Evolutionary conservation across 37 sponge, comb jelly and placozoan species (phyloP).

Genomic region (Amphimedon queenslandica): DNA sequence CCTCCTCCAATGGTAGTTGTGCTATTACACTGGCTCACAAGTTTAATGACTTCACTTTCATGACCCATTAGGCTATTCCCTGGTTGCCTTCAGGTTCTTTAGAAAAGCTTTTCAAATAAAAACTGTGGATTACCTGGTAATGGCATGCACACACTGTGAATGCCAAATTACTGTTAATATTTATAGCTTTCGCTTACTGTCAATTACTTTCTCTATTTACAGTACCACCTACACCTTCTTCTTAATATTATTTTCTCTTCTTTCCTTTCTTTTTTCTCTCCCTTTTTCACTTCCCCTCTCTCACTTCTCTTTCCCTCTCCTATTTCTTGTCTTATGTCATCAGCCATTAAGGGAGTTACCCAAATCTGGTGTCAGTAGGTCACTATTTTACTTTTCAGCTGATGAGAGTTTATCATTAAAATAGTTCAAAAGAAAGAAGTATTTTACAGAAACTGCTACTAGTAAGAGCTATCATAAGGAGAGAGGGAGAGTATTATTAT

Average conservation of each 20-base stretch:
- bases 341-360: slow-evolving; percentile 79
- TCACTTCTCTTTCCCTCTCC: neutral
- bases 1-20: slow-evolving; percentile 70
- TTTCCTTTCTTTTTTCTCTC: neutral
- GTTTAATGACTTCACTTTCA: slow-evolving; percentile 91
- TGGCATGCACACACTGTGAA: neutral
- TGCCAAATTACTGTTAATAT: neutral
- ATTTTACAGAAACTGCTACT: slow-evolving; percentile 97
- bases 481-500: too few relatives aligned
- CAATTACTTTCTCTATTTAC: neutral
- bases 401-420: slow-evolving; percentile 97
- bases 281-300: neutral
- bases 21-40: slow-evolving; percentile 86
- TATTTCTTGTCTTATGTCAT: slow-evolving; percentile 84
- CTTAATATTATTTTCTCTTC: neutral
- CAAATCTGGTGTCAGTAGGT: slow-evolving; percentile 98
- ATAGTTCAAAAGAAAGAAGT: slow-evolving; percentile 95
- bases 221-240: neutral
- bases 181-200: too few relatives aligned
- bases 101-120: slow-evolving; percentile 88
- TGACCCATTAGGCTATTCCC: slow-evolving; percentile 93
- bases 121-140: slow-evolving; percentile 88
- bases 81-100: slow-evolving; percentile 91
- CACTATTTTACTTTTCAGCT: slow-evolving; percentile 89
- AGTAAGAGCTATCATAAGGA: slow-evolving; percentile 85